Percentiles rank a stretch among this genome's conserved stretches.
Conservation (phyloP, 2,113 vertebrate genomes). For the Reinhardtius hippoglossoides region DNA sequence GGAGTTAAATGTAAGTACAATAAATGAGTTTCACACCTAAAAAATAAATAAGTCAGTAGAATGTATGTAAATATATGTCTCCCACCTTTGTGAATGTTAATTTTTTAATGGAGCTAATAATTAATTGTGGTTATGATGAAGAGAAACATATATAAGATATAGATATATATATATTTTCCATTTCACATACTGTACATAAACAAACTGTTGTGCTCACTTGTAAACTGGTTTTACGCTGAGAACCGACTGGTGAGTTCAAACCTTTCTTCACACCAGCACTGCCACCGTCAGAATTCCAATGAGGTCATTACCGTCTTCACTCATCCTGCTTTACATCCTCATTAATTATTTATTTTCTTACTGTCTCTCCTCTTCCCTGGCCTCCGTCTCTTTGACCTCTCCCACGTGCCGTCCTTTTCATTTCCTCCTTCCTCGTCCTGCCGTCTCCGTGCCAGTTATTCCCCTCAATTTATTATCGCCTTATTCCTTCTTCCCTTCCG, state of each 20-base stretch:
- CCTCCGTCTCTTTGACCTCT: constrained; percentile 20
- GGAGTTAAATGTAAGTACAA: too few relatives aligned
- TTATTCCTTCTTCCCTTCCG: not conserved
- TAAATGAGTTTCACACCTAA: too few relatives aligned
- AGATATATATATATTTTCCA: too few relatives aligned
- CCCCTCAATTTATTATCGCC: not conserved
- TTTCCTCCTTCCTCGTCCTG: not conserved
- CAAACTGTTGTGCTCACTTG: not conserved
- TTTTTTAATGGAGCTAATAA: too few relatives aligned
- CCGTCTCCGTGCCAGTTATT: not conserved
- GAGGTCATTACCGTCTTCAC: constrained; percentile 31
- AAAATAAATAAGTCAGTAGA: too few relatives aligned
- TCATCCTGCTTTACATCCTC: constrained; percentile 11
- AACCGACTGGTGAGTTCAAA: constrained; percentile 33
- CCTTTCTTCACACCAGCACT: constrained; percentile 9
- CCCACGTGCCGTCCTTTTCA: not conserved
- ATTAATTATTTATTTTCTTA: constrained; percentile 7
- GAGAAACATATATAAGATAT: too few relatives aligned
- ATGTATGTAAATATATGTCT: too few relatives aligned
- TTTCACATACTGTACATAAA: not conserved
- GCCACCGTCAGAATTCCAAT: constrained; percentile 46
- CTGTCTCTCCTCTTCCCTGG: not conserved
- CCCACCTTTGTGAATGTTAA: too few relatives aligned
- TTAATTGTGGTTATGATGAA: too few relatives aligned
- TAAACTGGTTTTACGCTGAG: constrained; percentile 9